Base-by-base conservation (phyloP, 2,797 vertebrate genomes). In the Botia almorhae region DNA sequence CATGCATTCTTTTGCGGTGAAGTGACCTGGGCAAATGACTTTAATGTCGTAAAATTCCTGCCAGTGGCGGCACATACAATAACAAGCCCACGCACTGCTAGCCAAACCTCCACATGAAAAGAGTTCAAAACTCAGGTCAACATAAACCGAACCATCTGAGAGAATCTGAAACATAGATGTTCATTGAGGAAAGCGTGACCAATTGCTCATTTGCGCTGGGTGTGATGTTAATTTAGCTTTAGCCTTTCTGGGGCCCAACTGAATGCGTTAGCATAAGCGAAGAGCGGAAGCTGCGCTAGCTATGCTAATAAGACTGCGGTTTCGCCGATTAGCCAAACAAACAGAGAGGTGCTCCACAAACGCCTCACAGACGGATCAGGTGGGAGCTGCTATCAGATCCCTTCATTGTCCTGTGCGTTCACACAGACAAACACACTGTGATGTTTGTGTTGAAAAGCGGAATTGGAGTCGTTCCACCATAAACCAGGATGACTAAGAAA, bases 401-500 rank as follows among this genome's bases (percentile, higher is more conserved):
- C 21, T 17, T 13, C 33, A 56, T 23, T 13, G 69, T 29, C n/a
- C 21, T 4, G 71, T 17, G 48, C n/a, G 58, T 81, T 83, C 78
- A 60, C 64, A 43, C 67, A 76, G 67, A 39, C 46, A 76, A 78
- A 81, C 70, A 53, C 29, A 61, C 36, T 26, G 69, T 61, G 29
- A 56, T 78, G 60, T 81, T 63, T 55, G 67, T 16, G 50, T 48
- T 21, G 73, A 33, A 76, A 70, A 33, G 23, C 21, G 65, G 55
- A 64, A 74, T 63, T 50, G n/a, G 17, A 76, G 76, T 21, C 13
- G 19, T 70, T 64, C 56, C 36, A 71, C 76, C 74, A 76, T 83
- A 26, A 84, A 78, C 63, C 60, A 43, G 69, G 79, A 84, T 83
- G 78, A 83, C 21, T 74, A 46, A 73, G 36, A 73, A 65, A 71